Evolutionary conservation across 1,140 invertebrate species (phyloP), one percentile per base, ranked within the genome.

Genomic region (Pachyrhynchus sulphureomaculatus): DNA sequence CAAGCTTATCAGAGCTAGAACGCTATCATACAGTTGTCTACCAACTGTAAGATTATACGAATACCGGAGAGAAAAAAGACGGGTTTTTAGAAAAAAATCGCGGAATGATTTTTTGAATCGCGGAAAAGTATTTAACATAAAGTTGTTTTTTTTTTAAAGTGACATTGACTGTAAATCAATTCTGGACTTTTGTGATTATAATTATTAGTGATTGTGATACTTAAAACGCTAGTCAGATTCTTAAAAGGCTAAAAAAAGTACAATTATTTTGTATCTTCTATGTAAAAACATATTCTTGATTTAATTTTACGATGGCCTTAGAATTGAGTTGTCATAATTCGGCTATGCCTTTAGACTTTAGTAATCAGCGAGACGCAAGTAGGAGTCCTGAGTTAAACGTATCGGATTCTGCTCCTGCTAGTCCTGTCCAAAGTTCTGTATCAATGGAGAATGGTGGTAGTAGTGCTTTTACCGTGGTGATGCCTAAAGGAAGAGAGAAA

Each of bases 401-500:
- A 21, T 64, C 69, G 4, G 70, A 73, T 53, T 71, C 68, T 9
- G 67, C 65, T 37, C 65, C 68, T 42, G 64, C 57, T 5, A 75
- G 70, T 63, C 68, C 72, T 63, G 60, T 68, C 53, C 67, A 65
- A 21, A 72, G 65, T 65, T 47, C 64, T 8, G 71, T 68, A 60
- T 64, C 72, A 65, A 60, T 60, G 10, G 71, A 67, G 58, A 63
- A 68, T 62, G 64, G 66, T 39, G 72, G 70, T 18, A 74, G 63
- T 59, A 76, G 75, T 67, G 75, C 75, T 36, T 76, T 76, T 63
- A 68, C 69, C 13, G 66, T 76, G 15, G 74, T 76, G 5, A 74
- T 68, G 5, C 55, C 55, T 13, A 48, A 48, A 26, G 55, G 55
- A 29, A 18, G 55, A 56, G 23, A 55, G 12, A 39, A 39, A 45